These are phyloP conservation scores for Hypotaenidia okinawae DNA, from an alignment of 2,797 vertebrate genomes.

Conservation along the genomic window DNA sequence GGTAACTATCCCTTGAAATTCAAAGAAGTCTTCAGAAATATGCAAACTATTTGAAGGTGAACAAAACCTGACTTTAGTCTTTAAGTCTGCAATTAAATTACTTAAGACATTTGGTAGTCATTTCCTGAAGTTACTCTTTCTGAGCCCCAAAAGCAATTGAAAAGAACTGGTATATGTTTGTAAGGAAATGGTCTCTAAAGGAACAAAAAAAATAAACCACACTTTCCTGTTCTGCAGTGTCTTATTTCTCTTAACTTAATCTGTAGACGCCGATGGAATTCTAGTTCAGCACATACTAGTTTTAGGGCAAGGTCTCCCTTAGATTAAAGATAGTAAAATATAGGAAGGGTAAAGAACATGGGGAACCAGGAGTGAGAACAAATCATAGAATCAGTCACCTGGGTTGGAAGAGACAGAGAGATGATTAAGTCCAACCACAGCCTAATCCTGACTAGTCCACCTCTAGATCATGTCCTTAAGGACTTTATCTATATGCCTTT, in stretches of 20 bases:
- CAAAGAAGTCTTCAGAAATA: neutral
- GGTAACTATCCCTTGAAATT: neutral
- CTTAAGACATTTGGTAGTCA: constrained; percentile 12
- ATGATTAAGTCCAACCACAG: too few relatives aligned
- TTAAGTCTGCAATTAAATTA: neutral
- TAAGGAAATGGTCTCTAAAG: constrained; percentile 21
- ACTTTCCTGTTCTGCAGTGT: constrained; percentile 28
- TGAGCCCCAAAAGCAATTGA: constrained; percentile 13
- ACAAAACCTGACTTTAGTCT: neutral
- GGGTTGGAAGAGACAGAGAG: too few relatives aligned
- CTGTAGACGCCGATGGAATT: constrained; percentile 3
- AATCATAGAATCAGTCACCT: too few relatives aligned
- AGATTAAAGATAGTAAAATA: neutral
- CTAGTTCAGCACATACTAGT: neutral
- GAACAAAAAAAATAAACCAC: constrained; percentile 49
- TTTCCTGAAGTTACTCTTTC: constrained; percentile 29
- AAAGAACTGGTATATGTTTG: neutral
- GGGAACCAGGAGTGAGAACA: neutral
- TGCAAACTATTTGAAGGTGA: neutral
- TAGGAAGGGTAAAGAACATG: neutral
- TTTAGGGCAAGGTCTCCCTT: neutral
- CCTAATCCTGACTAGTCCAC: too few relatives aligned
- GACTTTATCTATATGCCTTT: too few relatives aligned
- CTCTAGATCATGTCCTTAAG: too few relatives aligned
- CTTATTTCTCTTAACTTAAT: neutral